Evolutionary conservation across 2,113 vertebrate genomes (phyloP).

Genomic region (Edolisoma coerulescens): DNA sequence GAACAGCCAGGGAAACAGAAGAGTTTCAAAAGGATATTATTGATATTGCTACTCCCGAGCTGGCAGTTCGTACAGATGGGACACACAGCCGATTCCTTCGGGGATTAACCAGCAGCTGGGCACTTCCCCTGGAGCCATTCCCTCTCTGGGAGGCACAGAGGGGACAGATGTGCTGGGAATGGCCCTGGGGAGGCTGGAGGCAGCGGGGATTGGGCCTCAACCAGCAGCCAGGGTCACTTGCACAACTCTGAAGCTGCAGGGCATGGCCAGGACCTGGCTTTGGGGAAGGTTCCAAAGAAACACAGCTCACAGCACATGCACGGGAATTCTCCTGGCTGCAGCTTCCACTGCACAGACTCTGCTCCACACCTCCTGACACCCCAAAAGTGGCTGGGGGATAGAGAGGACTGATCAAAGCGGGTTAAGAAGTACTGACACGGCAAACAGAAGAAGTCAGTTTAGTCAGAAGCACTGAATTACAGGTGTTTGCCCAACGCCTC

Average conservation of each 20-base stretch:
- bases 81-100: rapidly evolving
- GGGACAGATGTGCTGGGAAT: neutral
- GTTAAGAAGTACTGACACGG: neutral
- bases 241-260: neutral
- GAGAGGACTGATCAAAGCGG: neutral
- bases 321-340: neutral
- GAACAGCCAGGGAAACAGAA: neutral
- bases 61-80: neutral
- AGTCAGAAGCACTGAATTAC: neutral
- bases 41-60: neutral
- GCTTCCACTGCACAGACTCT: neutral
- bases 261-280: neutral
- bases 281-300: neutral
- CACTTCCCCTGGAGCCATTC: too few species aligned
- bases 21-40: neutral
- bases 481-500: neutral
- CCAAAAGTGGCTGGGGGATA: neutral
- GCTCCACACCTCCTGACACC: neutral
- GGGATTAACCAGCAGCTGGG: neutral
- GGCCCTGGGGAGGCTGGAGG: neutral
- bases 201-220: neutral
- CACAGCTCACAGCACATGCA: neutral
- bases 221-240: neutral
- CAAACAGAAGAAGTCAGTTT: neutral
- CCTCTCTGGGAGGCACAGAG: neutral